Percentiles rank a stretch among this genome's conserved stretches.
Evolutionary conservation across 2,113 vertebrate genomes (phyloP).

Genomic region (Epinephelus moara): DNA sequence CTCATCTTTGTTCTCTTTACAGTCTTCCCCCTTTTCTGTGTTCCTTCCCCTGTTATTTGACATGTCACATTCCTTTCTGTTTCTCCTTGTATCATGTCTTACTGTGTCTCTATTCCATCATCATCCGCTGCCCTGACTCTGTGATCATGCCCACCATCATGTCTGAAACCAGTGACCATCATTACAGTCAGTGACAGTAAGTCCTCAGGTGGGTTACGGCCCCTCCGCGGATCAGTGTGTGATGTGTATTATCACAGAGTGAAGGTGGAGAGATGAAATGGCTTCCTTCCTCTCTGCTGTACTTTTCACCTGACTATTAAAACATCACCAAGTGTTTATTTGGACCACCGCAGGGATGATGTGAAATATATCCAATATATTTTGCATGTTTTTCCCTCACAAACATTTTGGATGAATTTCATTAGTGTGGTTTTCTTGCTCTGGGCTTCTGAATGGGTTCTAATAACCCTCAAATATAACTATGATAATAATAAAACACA

Average conservation of each 20-base stretch:
- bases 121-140: constrained; percentile 18
- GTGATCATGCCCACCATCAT: constrained; percentile 44
- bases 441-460: neutral
- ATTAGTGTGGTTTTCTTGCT: neutral
- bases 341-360: neutral
- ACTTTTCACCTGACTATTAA: neutral
- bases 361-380: neutral
- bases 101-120: constrained; percentile 21
- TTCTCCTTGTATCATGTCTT: constrained; percentile 6
- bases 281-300: neutral
- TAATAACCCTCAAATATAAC: constrained; percentile 16
- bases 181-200: constrained; percentile 40
- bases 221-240: constrained; percentile 19
- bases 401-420: neutral
- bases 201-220: neutral
- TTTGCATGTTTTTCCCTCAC: neutral
- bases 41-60: neutral
- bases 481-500: constrained; percentile 19
- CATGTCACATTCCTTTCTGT: neutral
- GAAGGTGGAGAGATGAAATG: constrained; percentile 8
- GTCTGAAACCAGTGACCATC: constrained; percentile 15
- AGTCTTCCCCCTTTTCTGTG: neutral
- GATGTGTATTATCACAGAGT: constrained; percentile 27
- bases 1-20: neutral
- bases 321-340: neutral